Evolutionary conservation across 1,140 invertebrate species (phyloP).

Genomic region (Drosophila mojavensis): DNA sequence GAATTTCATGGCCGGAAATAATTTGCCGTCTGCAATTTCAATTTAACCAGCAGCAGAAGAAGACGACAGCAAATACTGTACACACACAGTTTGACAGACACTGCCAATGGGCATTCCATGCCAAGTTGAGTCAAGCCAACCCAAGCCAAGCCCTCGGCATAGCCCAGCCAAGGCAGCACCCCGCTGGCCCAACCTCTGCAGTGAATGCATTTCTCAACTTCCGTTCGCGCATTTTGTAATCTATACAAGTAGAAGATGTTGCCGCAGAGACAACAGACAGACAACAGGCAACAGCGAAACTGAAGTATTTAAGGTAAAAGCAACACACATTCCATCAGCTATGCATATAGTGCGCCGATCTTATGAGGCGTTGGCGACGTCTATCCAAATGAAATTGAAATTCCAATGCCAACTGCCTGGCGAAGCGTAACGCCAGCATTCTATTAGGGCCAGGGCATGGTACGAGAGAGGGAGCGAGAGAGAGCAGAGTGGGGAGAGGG

Average conservation of each 20-base stretch:
- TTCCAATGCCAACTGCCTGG: conserved; percentile 65
- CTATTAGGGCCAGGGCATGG: neutral
- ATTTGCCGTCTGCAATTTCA: conserved; percentile 78
- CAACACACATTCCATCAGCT: conserved; percentile 12
- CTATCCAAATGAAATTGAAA: conserved; percentile 51
- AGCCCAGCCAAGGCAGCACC: conserved; percentile 17
- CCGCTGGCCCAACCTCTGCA: neutral
- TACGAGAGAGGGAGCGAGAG: neutral
- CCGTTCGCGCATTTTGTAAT: conserved; percentile 21
- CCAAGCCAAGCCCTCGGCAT: conserved; percentile 21
- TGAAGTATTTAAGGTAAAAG: conserved; percentile 8
- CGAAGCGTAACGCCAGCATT: conserved; percentile 58
- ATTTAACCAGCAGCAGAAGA: conserved; percentile 41
- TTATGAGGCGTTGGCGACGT: conserved; percentile 40
- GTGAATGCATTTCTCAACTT: conserved; percentile 36
- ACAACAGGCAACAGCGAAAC: neutral
- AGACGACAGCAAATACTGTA: neutral
- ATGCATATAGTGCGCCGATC: conserved; percentile 51
- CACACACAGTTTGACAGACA: conserved; percentile 39
- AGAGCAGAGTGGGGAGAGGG: neutral
- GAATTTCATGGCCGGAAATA: conserved; percentile 77
- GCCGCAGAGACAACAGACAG: no score
- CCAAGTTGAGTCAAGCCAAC: neutral
- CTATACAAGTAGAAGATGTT: neutral
- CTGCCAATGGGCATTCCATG: conserved; percentile 5